A percentile compares a stretch with the other conserved stretches of the same genome.
These are phyloP conservation scores for Ischnus inquisitorius DNA, from an alignment of 2,888 invertebrate genomes.

Conservation along the genomic window DNA sequence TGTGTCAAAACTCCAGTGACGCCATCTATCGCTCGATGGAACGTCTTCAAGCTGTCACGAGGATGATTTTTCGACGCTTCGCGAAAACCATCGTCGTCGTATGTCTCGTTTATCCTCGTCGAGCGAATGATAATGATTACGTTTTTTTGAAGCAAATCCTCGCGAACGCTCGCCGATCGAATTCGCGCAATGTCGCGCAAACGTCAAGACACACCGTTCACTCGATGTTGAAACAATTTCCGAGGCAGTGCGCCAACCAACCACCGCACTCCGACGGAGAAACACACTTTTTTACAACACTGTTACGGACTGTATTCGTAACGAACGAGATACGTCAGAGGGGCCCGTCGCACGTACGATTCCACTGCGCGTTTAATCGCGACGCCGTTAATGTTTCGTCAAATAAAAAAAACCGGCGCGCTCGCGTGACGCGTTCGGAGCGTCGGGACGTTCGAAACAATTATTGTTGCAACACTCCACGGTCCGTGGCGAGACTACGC, in stretches of 20 bases:
- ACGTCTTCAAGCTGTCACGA: slow-evolving; percentile 82
- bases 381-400: slow-evolving; percentile 3
- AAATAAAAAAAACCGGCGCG: slow-evolving; percentile 14
- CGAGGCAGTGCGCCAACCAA: slow-evolving; percentile 31
- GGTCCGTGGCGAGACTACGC: slow-evolving; percentile 73
- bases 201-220: slow-evolving; percentile 53
- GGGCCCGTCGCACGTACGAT: neutral
- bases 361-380: slow-evolving; percentile 4
- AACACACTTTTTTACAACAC: slow-evolving; percentile 22
- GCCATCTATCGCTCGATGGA: slow-evolving; percentile 79
- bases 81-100: slow-evolving; percentile 63
- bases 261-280: slow-evolving; percentile 38
- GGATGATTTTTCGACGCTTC: slow-evolving; percentile 73
- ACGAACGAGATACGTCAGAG: slow-evolving; percentile 18
- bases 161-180: neutral
- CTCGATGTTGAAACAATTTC: slow-evolving; percentile 69
- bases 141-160: slow-evolving; percentile 15
- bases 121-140: slow-evolving; percentile 21
- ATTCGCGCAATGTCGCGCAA: slow-evolving; percentile 14
- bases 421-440: neutral
- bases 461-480: slow-evolving; percentile 46
- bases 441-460: slow-evolving; percentile 29
- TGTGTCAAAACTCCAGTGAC: slow-evolving; percentile 83
- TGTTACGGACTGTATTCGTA: neutral
- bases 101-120: neutral